These are phyloP conservation scores for Melipona beecheii DNA, from an alignment of 2,888 invertebrate species.

Conservation along the genomic window DNA sequence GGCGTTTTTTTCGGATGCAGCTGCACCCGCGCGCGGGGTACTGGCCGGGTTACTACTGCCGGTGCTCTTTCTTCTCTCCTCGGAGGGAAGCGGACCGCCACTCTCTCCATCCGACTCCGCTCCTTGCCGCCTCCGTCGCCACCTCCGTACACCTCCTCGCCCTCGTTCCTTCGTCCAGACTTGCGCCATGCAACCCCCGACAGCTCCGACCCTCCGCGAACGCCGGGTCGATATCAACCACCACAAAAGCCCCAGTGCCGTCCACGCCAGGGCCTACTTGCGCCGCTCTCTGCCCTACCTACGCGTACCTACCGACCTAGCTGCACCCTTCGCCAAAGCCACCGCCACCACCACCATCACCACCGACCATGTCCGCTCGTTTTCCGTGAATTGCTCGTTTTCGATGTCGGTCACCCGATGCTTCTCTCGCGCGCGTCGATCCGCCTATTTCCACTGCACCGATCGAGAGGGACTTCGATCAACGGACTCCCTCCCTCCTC, in stretches of 20 bases:
- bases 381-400: conserved; percentile 9
- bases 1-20: conserved; percentile 70
- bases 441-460: neutral
- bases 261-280: conserved; percentile 66
- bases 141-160: conserved; percentile 33
- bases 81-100: conserved; percentile 41
- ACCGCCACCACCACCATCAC: neutral
- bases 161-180: conserved; percentile 76
- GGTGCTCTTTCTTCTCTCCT: conserved; percentile 75
- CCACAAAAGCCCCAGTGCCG: conserved; percentile 70
- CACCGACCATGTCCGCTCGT: conserved; percentile 14
- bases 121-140: conserved; percentile 19
- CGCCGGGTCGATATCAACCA: conserved; percentile 82
- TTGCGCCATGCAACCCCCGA: conserved; percentile 76
- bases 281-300: conserved; percentile 49
- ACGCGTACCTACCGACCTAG: conserved; percentile 49
- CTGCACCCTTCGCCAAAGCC: conserved; percentile 39
- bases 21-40: conserved; percentile 81
- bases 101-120: conserved; percentile 48
- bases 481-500: no score
- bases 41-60: conserved; percentile 83
- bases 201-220: conserved; percentile 78
- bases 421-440: neutral
- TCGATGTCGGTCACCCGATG: conserved; percentile 46
- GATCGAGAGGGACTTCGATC: neutral